phyloP scores from a whole-genome alignment of 64 coral and sea anemone genomes.

The Montipora cactus region DNA sequence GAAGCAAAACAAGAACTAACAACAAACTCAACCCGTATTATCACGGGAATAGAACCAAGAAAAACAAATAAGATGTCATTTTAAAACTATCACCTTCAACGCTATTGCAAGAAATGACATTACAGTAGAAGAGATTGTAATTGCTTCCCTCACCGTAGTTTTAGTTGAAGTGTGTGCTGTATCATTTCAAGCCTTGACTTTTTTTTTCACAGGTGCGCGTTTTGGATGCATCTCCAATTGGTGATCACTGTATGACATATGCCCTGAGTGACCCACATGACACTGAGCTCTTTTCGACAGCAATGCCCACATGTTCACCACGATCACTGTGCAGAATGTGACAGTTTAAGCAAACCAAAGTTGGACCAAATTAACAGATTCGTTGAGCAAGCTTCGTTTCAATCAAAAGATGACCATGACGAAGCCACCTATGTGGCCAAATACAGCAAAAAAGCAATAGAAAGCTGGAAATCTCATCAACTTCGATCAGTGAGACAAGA shows the following conservation, averaged over 20 bases:
- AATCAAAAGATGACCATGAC: constrained; percentile 29
- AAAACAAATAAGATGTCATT: no score
- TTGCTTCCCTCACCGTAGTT: no score
- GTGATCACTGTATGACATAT: constrained; percentile 25
- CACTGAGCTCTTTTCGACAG: neutral
- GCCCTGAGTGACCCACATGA: constrained; percentile 10
- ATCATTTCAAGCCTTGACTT: no score
- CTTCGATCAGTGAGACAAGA: constrained; percentile 7
- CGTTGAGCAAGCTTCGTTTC: constrained; percentile 25
- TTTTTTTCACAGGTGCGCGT: neutral
- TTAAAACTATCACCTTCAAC: no score
- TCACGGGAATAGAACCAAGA: no score
- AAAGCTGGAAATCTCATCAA: constrained; percentile 18
- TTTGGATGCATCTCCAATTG: neutral
- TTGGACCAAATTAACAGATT: neutral
- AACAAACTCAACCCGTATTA: no score
- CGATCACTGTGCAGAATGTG: constrained; percentile 18
- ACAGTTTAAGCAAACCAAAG: neutral
- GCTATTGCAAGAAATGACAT: no score
- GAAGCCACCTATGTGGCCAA: constrained; percentile 21
- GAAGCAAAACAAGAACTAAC: no score
- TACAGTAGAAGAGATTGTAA: no score
- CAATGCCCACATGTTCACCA: constrained; percentile 10
- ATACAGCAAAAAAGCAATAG: constrained; percentile 13
- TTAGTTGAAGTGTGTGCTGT: no score